A percentile compares a stretch with the other conserved stretches of the same genome.
Conservation (phyloP, 2,113 vertebrate genomes). For the Paradoxurus hermaphroditus region DNA sequence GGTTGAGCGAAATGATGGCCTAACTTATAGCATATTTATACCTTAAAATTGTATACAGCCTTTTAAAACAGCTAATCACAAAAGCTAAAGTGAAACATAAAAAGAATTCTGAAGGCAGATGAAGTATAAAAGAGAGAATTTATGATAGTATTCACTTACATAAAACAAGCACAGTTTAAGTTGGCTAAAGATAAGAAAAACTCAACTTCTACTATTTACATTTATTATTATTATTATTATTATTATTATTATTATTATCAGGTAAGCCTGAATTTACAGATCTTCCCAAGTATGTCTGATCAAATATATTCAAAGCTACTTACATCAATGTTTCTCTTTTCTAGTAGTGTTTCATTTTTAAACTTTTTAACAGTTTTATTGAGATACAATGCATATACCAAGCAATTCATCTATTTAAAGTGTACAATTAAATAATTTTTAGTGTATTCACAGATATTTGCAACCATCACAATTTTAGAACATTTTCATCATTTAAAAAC, state of each 20-base stretch:
- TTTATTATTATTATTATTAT: neutral
- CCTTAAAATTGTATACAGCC: neutral
- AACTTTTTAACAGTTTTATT: neutral
- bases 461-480: neutral
- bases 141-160: neutral
- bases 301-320: neutral
- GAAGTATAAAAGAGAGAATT: neutral
- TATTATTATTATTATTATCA: neutral
- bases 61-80: neutral
- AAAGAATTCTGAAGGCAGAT: neutral
- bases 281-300: neutral
- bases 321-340: neutral
- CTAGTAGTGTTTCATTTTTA: neutral
- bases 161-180: neutral
- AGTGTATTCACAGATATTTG: neutral
- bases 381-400: neutral
- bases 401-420: neutral
- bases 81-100: neutral
- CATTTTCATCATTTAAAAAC: neutral
- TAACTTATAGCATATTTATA: neutral
- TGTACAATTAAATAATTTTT: neutral
- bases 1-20: neutral
- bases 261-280: neutral
- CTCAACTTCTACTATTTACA: neutral
- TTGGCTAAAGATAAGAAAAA: neutral